A percentile compares a stretch with the other conserved stretches of the same genome.
These are phyloP conservation scores for Ormyrus thymus DNA, from an alignment of 2,888 invertebrate genomes.

Conservation along the genomic window DNA sequence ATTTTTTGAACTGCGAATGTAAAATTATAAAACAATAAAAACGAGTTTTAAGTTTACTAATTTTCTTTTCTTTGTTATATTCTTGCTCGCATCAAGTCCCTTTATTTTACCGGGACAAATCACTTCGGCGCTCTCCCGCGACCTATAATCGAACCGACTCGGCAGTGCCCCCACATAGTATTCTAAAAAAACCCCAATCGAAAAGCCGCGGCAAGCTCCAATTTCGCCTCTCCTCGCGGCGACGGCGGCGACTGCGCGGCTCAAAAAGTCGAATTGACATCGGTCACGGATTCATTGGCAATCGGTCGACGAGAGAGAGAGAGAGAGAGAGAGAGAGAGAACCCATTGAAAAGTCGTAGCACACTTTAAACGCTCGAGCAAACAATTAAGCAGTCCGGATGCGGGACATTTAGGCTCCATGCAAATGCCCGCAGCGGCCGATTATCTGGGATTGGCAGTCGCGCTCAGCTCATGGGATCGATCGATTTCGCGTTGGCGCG, in stretches of 20 bases:
- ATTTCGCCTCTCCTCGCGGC: background rate
- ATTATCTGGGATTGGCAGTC: slow-evolving; percentile 25
- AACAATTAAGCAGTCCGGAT: slow-evolving; percentile 13
- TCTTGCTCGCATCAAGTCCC: too few species aligned
- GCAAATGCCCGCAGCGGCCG: slow-evolving; percentile 16
- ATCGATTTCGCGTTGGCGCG: slow-evolving; percentile 46
- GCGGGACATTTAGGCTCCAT: slow-evolving; percentile 27
- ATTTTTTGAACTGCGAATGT: background rate
- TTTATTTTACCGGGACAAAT: too few species aligned
- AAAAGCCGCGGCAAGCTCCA: background rate
- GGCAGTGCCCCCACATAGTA: too few species aligned
- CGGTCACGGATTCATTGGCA: background rate
- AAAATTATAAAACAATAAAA: background rate
- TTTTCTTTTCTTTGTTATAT: too few species aligned
- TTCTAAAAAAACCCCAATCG: too few species aligned
- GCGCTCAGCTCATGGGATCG: slow-evolving; percentile 26
- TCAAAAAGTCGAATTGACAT: background rate
- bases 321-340: too few species aligned
- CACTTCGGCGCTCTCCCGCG: too few species aligned
- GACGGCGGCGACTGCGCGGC: background rate
- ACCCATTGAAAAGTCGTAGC: background rate
- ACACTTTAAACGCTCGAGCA: background rate
- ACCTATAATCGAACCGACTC: too few species aligned
- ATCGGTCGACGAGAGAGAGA: background rate
- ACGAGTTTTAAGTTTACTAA: background rate